Conservation (phyloP, 2,113 vertebrate species). For the Scomber colias region DNA sequence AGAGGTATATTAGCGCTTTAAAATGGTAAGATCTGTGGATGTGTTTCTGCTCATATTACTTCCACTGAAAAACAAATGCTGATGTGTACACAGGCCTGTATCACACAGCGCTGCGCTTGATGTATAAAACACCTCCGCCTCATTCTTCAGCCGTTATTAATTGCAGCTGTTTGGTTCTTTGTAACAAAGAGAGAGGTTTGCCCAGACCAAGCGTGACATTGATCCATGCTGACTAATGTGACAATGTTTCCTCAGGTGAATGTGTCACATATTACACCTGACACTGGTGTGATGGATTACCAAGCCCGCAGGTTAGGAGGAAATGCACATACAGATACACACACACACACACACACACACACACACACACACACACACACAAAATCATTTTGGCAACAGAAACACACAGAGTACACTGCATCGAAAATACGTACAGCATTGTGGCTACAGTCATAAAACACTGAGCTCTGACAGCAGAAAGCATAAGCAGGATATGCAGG, state of each 20-base stretch:
- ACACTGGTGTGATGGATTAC: constrained; percentile 62
- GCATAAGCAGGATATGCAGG: not conserved
- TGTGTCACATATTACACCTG: constrained; percentile 57
- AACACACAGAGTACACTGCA: not conserved
- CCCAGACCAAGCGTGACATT: constrained; percentile 7
- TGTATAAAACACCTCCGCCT: not conserved
- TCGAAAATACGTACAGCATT: not conserved
- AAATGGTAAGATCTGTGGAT: constrained; percentile 2
- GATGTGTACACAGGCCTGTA: not conserved
- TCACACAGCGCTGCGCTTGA: not conserved
- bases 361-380: too few relatives aligned
- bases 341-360: not conserved
- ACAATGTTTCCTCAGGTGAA: constrained; percentile 63
- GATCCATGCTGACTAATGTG: constrained; percentile 60
- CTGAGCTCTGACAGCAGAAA: not conserved
- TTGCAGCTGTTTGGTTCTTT: constrained; percentile 31
- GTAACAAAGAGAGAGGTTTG: constrained; percentile 7
- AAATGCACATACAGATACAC: not conserved
- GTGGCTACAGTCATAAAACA: not conserved
- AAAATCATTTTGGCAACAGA: not conserved
- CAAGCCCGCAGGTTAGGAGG: constrained; percentile 10
- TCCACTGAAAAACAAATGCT: not conserved
- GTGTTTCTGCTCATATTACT: not conserved
- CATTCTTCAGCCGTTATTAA: constrained; percentile 40
- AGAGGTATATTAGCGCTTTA: not conserved